A percentile compares a stretch with the other conserved stretches of the same genome.
phyloP scores from a whole-genome alignment of 2,797 vertebrate species.

The Knipowitschia caucasica region DNA sequence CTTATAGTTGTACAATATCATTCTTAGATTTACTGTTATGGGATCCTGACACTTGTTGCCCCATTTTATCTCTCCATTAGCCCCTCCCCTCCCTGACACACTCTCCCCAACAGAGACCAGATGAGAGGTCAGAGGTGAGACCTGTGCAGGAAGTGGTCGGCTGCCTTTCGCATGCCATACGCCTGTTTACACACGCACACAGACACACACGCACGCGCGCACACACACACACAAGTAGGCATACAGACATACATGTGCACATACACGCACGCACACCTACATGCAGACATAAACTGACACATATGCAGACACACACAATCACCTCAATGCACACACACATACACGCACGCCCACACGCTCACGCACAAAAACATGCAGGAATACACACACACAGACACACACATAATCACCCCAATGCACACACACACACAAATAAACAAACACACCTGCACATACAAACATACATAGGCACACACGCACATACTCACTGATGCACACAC shows the following conservation, averaged over 20 bases:
- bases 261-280: slow-evolving; percentile 70
- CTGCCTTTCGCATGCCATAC: slow-evolving; percentile 77
- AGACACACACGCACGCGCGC: slow-evolving; percentile 9
- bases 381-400: too few species aligned
- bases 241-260: too few species aligned
- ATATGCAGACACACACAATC: not conserved
- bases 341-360: slow-evolving; percentile 8
- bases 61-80: slow-evolving; percentile 17
- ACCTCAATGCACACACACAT: slow-evolving; percentile 68
- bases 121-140: slow-evolving; percentile 84
- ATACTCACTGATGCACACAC: slow-evolving; percentile 64
- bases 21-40: too few species aligned
- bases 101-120: slow-evolving; percentile 73
- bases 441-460: not conserved
- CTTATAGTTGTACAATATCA: too few species aligned
- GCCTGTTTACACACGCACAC: slow-evolving; percentile 68
- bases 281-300: slow-evolving; percentile 15
- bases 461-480: slow-evolving; percentile 53
- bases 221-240: not conserved
- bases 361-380: not conserved
- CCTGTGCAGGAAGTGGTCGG: slow-evolving; percentile 78
- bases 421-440: slow-evolving; percentile 35
- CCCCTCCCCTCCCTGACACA: slow-evolving; percentile 33
- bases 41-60: slow-evolving; percentile 17
- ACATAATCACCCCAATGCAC: slow-evolving; percentile 75